Conservation (phyloP, 1,140 invertebrate species). For the Halotydeus destructor region DNA sequence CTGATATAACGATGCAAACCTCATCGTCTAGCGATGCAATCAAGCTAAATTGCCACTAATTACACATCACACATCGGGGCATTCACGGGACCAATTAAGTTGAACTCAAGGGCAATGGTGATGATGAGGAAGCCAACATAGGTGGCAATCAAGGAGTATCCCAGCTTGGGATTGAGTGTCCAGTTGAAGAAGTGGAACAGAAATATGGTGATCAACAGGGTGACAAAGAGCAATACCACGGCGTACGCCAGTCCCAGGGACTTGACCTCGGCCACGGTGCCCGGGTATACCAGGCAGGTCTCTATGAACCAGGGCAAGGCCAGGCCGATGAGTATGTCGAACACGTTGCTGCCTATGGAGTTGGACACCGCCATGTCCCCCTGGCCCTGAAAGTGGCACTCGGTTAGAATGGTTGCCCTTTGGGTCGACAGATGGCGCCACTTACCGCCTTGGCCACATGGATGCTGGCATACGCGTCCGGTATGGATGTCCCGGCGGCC, state of each 20-base stretch:
- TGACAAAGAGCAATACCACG: conserved; percentile 26
- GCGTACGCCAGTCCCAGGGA: conserved; percentile 27
- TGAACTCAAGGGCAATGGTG: conserved; percentile 27
- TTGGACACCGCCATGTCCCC: conserved; percentile 38
- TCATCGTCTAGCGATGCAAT: too few relatives aligned
- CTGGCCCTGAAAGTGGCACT: conserved; percentile 23
- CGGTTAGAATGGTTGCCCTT: neutral
- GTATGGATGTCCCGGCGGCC: conserved; percentile 29
- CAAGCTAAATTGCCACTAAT: too few relatives aligned
- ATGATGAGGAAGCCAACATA: conserved; percentile 26
- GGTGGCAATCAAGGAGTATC: conserved; percentile 21
- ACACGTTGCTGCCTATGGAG: conserved; percentile 35
- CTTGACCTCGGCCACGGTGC: conserved; percentile 24
- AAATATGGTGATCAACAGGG: conserved; percentile 22
- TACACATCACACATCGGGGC: conserved; percentile 24
- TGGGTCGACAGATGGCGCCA: neutral
- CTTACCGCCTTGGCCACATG: conserved; percentile 18
- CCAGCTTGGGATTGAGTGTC: conserved; percentile 9
- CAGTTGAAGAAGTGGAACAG: conserved; percentile 10
- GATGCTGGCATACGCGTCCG: conserved; percentile 24
- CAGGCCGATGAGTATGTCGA: conserved; percentile 33
- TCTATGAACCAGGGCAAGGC: conserved; percentile 31
- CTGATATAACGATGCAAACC: too few relatives aligned
- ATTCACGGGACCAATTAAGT: conserved; percentile 28
- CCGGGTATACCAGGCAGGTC: conserved; percentile 21